Evolutionary conservation across 1,140 invertebrate species (phyloP), one percentile per base, ranked within the genome.

Genomic region (Drosophila nigromelanica): DNA sequence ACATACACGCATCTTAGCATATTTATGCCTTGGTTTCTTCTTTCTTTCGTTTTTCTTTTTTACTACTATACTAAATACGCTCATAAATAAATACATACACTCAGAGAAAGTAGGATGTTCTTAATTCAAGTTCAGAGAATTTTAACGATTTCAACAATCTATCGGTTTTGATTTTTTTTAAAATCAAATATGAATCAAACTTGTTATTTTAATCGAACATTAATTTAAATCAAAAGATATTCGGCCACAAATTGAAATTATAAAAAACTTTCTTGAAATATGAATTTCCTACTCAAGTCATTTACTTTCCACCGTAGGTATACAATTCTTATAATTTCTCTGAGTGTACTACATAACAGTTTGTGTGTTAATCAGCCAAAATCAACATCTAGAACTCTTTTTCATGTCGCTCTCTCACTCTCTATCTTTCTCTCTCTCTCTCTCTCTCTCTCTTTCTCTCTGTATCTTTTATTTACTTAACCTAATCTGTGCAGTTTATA

Each of bases 401-500:
- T 12, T 59, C 27, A 42, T 56, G 18, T n/a, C n/a, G 12, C 45
- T 82, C 63, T 90, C 51, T 80, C 56, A 67, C 62, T 79, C 52
- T 73, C 64, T 62, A 64, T 66, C 21, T 67, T 59, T 54, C 40
- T 81, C 61, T 56, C 43, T 81, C 66, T 81, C n/a, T n/a, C 52
- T 77, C 62, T 69, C 60, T 69, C 37, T 73, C 30, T 81, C 58
- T 66, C 40, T 76, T 43, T 60, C 58, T 73, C 56, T 76, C 45
- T 70, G 63, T 62, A 61, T 66, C 30, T 73, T 73, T 64, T 60
- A 52, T 78, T n/a, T 45, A 48, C 60, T 64, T 71, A 45, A 60
- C 56, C 37, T n/a, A 48, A 24, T 4, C 64, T 39, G 61, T 82
- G 69, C 87, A 90, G 87, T 90, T 90, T 83, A 90, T 90, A 55